Evolutionary conservation across 2,888 invertebrate species (phyloP), one percentile per base, ranked within the genome.

Genomic region (Clunio marinus): DNA sequence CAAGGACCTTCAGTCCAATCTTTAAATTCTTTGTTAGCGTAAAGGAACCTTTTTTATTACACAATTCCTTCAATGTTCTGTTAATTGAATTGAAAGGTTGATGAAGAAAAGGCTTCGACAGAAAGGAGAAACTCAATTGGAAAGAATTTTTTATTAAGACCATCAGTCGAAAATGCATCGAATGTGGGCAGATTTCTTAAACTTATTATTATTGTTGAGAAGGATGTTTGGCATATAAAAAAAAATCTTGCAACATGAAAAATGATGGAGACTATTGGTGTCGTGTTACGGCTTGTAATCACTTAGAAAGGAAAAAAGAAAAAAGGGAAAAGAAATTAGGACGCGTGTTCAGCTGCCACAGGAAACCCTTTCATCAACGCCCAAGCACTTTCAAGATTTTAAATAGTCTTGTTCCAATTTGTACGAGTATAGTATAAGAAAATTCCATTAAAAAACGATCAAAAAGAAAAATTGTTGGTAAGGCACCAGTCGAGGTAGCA

Each of bases 131-230:
- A 51, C 20, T 51, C 17, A 22, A 17, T 51, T 22, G 51, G 51
- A 51, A 51, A 51, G 20, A 51, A n/a, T 41, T 41, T 62, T 41
- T 62, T 63, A 35, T 62, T 62, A 8, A 41, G 41, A 22, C 60
- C 17, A 24, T 60, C n/a, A n/a, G 10, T 20, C 17, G 51, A 51
- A 17, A 17, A 41, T 5, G 41, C 2, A 41, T 41, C 10, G 41
- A 41, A 63, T 63, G 63, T 63, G 63, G 63, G 63, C 63, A 63
- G 63, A 63, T 59, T 58, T 59, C 35, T 10, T 59, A 10, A 41
- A 4, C 10, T 17, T 20, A 20, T 51, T 51, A 8, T 22, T 51
- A 7, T 4, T 17, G 17, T 10, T 5, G 51, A 60, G 28, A 63
- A 63, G 63, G 63, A 63, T 63, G 63, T 63, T 63, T 60, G 60